Conservation (phyloP, 2,797 vertebrate species). For the Dryobates pubescens region DNA sequence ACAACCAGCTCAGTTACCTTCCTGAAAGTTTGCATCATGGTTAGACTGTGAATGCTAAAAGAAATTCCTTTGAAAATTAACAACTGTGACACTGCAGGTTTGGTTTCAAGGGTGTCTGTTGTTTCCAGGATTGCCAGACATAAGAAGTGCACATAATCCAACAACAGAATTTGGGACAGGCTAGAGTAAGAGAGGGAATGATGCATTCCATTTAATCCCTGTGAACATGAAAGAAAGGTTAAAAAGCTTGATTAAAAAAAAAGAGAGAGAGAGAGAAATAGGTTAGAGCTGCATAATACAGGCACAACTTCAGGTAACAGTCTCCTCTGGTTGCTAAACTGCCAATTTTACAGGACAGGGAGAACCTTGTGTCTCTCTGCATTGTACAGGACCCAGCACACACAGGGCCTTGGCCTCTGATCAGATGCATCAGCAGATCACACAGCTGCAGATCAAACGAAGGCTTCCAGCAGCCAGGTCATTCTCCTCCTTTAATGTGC, state of each 20-base stretch:
- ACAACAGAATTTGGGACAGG: not conserved
- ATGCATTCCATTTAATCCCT: not conserved
- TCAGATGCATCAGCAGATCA: not conserved
- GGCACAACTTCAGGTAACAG: not conserved
- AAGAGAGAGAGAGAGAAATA: not conserved
- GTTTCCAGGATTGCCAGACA: not conserved
- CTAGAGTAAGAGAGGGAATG: not conserved
- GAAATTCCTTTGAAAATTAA: not conserved
- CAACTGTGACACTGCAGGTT: not conserved
- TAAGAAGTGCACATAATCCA: not conserved
- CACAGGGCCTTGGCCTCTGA: not conserved
- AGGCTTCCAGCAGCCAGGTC: not conserved
- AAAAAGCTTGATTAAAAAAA: not conserved
- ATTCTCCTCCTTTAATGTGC: not conserved
- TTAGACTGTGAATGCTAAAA: not conserved
- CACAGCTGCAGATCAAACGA: not conserved
- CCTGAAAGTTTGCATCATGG: not conserved
- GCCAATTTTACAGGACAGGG: not conserved
- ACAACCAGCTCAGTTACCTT: not conserved
- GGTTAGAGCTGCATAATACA: not conserved
- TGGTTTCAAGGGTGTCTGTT: not conserved
- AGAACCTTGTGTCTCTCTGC: accelerated
- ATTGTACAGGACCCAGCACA: accelerated
- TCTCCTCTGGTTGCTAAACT: not conserved
- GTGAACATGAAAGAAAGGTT: not conserved